Percentiles rank a stretch among this genome's conserved stretches.
These are phyloP conservation scores for Carcharodon carcharias DNA, from an alignment of 2,797 vertebrate species.

Conservation along the genomic window DNA sequence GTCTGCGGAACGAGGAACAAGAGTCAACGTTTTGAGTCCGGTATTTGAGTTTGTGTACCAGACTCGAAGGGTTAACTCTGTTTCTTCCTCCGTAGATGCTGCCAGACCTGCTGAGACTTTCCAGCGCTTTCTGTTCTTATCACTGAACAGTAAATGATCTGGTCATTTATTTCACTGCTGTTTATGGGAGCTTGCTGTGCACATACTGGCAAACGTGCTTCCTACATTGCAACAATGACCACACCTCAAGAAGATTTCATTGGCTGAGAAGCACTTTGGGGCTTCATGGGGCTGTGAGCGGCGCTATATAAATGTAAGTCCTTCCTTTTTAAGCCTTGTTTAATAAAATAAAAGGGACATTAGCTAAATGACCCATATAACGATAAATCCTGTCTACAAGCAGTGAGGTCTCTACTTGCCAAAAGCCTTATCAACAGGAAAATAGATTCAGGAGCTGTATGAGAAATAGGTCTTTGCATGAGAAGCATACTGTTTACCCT, in stretches of 20 bases:
- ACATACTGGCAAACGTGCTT: background rate
- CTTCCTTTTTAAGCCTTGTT: background rate
- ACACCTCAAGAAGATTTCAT: background rate
- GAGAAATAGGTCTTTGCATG: constrained; percentile 8
- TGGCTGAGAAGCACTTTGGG: background rate
- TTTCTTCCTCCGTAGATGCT: too few relatives aligned
- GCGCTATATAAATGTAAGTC: background rate
- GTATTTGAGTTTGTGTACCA: background rate
- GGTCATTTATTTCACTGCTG: background rate
- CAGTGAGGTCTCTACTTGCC: background rate
- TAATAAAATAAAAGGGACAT: background rate
- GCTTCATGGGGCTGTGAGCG: too few relatives aligned
- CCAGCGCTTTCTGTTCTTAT: background rate
- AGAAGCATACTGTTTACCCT: background rate
- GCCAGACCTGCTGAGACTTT: too few relatives aligned
- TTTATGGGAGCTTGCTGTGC: background rate
- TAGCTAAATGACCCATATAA: background rate
- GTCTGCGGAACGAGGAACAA: too few relatives aligned
- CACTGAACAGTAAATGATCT: background rate
- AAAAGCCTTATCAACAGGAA: constrained; percentile 30
- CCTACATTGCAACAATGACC: background rate
- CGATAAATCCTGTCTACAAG: background rate
- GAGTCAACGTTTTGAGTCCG: background rate
- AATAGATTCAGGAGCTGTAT: background rate
- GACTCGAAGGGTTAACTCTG: too few relatives aligned